Base-by-base conservation (phyloP, 2,113 vertebrate genomes). In the Lipotes vexillifer region DNA sequence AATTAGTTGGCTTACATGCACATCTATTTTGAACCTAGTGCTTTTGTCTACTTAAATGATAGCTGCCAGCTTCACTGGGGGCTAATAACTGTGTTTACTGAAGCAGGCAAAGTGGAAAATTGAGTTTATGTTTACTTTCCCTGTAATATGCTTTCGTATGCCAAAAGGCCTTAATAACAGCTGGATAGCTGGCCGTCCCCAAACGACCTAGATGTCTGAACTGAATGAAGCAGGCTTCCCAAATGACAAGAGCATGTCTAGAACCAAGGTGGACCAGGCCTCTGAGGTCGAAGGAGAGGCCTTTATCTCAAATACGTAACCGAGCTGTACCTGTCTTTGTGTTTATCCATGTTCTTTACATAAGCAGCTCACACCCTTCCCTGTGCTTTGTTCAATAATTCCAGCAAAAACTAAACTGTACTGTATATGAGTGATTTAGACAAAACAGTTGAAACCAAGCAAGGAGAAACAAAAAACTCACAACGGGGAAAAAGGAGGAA, bases 51-150 rank as follows among this genome's bases (percentile, higher is more conserved):
- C 55, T 86, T 88, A 77, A 29, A 55, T 84, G 92, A 92, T 2
- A 66, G 94, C 96, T 88, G 88, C 74, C 71, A 69, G 82, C 68
- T 78, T 88, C 82, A 83, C 27, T 94, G 59, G 93, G 88, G 93
- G 75, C 88, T 94, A 84, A 90, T 93, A 31, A 96, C 82, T 86
- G 72, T 88, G 63, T 95, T 87, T 66, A 91, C 49, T 27, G 88
- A 83, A 46, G n/a, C 38, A 65, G 85, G 82, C 96, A 93, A 86
- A 97, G 88, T 93, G 63, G 94, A 65, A 97, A 93, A 96, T 14
- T 23, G 90, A 72, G 77, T 88, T 86, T 88, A 81, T 92, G 68
- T 89, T 88, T 91, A 63, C 68, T 92, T 81, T n/a, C 44, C n/a
- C 63, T 33, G 46, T 49, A 59, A 13, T 65, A 59, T 46, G 89